Evolutionary conservation across 1,140 invertebrate genomes (phyloP), one percentile per base, ranked within the genome.

Genomic region (Ephestia elutella): DNA sequence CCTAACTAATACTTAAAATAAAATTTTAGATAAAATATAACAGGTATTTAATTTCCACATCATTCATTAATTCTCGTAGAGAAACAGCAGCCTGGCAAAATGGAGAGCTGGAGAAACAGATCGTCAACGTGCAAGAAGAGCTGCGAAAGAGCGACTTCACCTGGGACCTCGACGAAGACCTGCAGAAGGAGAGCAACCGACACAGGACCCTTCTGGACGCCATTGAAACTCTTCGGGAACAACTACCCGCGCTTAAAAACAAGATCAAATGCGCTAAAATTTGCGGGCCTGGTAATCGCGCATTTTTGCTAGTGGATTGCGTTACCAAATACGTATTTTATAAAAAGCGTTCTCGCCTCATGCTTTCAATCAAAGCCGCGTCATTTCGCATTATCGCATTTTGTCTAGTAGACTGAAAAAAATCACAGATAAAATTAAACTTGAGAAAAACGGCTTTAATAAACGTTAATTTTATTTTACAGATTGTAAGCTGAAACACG

Each of bases 401-500:
- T n/a, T n/a, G n/a, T n/a, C n/a, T n/a, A n/a, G n/a, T n/a, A n/a
- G n/a, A n/a, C n/a, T n/a, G n/a, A n/a, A n/a, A n/a, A n/a, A n/a
- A n/a, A n/a, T n/a, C n/a, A n/a, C n/a, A n/a, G n/a, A n/a, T n/a
- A n/a, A n/a, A n/a, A n/a, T n/a, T n/a, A n/a, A n/a, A n/a, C n/a
- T n/a, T n/a, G n/a, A n/a, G n/a, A n/a, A n/a, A n/a, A 3, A 25
- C 21, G 2, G 7, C 21, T 25, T 25, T 25, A 25, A 10, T 56
- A 62, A 51, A 44, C 55, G 25, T 59, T 30, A 17, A 38, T 32
- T 62, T 59, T 48, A 49, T 19, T 32, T 32, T 80, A 18, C 70
- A 86, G 81, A 87, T 71, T 90, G 85, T 61, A 89, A 87, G 68
- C 70, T 89, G 63, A 87, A 90, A 67, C 85, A 90, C 44, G 84